These are phyloP conservation scores for Piprites chloris DNA, from an alignment of 2,113 vertebrate genomes.

Conservation along the genomic window DNA sequence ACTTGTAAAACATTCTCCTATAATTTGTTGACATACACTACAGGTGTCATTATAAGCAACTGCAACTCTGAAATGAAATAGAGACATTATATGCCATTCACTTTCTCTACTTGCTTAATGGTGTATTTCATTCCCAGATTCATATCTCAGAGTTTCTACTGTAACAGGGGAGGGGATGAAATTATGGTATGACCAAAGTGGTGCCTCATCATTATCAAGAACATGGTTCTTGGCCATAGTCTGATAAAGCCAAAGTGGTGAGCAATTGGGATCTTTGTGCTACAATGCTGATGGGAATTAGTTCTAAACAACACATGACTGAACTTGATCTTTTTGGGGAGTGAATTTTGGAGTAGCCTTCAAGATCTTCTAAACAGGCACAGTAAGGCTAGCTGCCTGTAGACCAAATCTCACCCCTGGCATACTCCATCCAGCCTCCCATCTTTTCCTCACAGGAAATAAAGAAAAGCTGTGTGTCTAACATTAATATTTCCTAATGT, in stretches of 20 bases:
- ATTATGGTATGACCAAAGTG: neutral
- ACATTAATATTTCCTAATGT: neutral
- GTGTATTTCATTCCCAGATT: neutral
- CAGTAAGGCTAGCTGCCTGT: neutral
- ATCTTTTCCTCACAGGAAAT: neutral
- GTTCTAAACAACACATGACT: neutral
- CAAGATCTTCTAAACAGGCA: neutral
- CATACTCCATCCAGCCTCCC: neutral
- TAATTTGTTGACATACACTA: neutral
- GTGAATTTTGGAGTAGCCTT: neutral
- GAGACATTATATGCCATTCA: neutral
- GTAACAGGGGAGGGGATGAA: neutral
- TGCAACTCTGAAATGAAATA: neutral
- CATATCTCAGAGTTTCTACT: neutral
- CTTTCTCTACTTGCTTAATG: neutral
- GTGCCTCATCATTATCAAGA: neutral
- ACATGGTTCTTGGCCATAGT: neutral
- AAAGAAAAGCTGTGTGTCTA: neutral
- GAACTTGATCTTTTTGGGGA: neutral
- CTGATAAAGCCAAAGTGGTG: neutral
- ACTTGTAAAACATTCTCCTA: neutral
- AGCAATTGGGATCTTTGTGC: neutral
- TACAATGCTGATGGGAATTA: neutral
- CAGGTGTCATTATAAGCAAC: neutral
- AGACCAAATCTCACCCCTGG: neutral